Base-by-base conservation (phyloP, 1,140 invertebrate genomes). In the Zaprionus kolodkinae region DNA sequence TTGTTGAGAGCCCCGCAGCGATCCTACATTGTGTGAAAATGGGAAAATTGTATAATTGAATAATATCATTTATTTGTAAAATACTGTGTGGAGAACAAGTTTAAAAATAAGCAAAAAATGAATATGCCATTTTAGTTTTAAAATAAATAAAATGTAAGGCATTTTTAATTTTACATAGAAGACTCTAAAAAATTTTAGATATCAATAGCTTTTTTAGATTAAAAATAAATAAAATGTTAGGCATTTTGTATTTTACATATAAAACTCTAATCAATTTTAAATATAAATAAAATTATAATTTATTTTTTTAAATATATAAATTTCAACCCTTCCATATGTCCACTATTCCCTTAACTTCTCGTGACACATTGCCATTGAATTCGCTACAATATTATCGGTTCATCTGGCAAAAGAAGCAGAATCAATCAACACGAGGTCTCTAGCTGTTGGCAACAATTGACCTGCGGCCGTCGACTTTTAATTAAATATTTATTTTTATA, bases 401-500 rank as follows among this genome's bases (percentile, higher is more conserved):
- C 45, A 50, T 50, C 40, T 45, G n/a, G 7, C 5, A 25, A 12
- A 30, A 17, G 13, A 9, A 15, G n/a, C 40, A 45, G 52, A 55
- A 55, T 55, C 12, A 55, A 30, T 50, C 45, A 50, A 17, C 45
- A 10, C 15, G 3, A 21, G 15, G 15, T 15, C 15, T 11, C 17
- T 1, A 17, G 10, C 17, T 12, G 11, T 17, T 25, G 11, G 9
- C 17, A 17, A 10, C 45, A 50, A 50, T 50, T 25, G 45, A 50
- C 45, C 45, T 36, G 38, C 43, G 62, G 63, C 43, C 64, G 52
- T 79, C 71, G 61, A 78, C 81, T 80, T 88, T 84, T 88, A 88
- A 88, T 87, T 84, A 88, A 87, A 87, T 87, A 87, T 88, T 87
- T 88, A 87, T 80, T 87, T 80, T 84, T 76, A 88, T 88, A 77